These are phyloP conservation scores for Orientallactaga bullata DNA, from an alignment of 2,113 vertebrate genomes.

Conservation along the genomic window DNA sequence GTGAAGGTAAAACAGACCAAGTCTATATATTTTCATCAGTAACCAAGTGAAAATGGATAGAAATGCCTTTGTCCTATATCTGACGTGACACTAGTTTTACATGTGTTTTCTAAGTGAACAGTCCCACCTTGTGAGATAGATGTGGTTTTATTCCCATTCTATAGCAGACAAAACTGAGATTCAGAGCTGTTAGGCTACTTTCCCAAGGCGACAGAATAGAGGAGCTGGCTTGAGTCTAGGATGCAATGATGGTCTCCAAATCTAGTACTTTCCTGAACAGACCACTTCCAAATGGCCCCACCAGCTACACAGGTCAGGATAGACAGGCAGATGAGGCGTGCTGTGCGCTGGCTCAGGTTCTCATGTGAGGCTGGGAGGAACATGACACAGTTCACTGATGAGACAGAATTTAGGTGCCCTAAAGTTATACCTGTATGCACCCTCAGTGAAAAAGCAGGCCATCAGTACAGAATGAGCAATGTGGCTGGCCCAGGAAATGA, in stretches of 20 bases:
- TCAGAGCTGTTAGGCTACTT: background rate
- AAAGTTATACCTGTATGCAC: background rate
- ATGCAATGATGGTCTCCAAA: background rate
- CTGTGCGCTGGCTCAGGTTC: background rate
- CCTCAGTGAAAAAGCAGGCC: background rate
- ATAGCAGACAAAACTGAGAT: background rate
- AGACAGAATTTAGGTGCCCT: background rate
- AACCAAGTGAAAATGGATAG: background rate
- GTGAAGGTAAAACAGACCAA: background rate
- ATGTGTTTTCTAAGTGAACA: background rate
- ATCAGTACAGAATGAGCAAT: background rate
- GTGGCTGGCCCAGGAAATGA: background rate
- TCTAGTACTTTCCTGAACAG: background rate
- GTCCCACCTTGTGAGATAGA: background rate
- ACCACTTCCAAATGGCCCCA: background rate
- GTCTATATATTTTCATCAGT: constrained; percentile 6
- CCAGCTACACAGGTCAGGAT: background rate
- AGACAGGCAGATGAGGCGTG: background rate
- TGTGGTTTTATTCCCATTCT: background rate
- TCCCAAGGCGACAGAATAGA: background rate
- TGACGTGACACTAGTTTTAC: background rate
- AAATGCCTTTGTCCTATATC: background rate
- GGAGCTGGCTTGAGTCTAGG: background rate
- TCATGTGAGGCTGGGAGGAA: background rate
- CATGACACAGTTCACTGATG: fast-evolving